Evolutionary conservation across 1,140 invertebrate species (phyloP).

Genomic region (Diuraphis noxia): DNA sequence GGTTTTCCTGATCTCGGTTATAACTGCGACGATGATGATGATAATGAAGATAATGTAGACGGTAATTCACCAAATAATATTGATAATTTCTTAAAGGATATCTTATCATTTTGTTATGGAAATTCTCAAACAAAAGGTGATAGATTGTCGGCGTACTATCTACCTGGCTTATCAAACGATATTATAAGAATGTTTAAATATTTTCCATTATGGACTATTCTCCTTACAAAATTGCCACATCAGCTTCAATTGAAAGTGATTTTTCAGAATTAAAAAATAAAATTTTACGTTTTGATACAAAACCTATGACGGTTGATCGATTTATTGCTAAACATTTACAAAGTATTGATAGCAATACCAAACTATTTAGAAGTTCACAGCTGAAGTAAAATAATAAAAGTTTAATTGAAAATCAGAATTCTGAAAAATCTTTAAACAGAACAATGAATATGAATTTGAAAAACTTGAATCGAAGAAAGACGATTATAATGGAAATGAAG

Average conservation of each 20-base stretch:
- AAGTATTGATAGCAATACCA: neutral
- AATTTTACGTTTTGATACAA: neutral
- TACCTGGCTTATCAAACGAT: no score
- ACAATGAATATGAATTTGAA: neutral
- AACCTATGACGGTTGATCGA: neutral
- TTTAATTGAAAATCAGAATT: no score
- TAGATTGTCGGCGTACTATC: no score
- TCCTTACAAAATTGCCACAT: neutral
- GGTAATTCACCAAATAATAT: no score
- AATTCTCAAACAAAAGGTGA: no score
- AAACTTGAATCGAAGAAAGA: no score
- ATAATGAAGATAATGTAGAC: no score
- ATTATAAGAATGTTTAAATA: no score
- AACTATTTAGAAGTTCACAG: neutral
- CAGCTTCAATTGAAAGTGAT: neutral
- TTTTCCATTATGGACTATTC: neutral
- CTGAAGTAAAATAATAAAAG: neutral
- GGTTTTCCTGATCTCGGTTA: no score
- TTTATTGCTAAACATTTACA: neutral
- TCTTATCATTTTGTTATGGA: no score
- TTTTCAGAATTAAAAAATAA: slow-evolving; percentile 2
- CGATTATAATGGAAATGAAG: neutral
- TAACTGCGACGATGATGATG: no score
- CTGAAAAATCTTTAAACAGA: neutral
- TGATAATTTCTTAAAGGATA: no score